phyloP scores from a whole-genome alignment of 2,113 vertebrate species.

The Dolichallabes microphthalmus region DNA sequence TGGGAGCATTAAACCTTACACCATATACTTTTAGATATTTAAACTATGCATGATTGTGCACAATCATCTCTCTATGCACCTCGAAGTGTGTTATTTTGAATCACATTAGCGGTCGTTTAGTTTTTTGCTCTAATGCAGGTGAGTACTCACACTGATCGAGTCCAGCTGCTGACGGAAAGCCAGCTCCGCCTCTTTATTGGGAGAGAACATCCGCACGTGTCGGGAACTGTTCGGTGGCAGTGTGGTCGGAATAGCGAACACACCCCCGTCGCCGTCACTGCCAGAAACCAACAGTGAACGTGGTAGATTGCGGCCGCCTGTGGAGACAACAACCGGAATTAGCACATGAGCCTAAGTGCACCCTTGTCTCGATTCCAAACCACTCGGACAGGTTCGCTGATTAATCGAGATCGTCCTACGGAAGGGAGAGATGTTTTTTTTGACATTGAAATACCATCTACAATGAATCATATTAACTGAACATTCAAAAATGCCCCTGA shows the following conservation, averaged over 20 bases:
- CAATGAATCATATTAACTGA: neutral
- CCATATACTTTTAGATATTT: neutral
- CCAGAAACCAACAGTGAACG: slow-evolving; percentile 82
- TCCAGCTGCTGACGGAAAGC: slow-evolving; percentile 90
- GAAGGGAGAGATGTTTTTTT: neutral
- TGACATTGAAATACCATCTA: slow-evolving; percentile 14
- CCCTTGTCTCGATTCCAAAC: neutral
- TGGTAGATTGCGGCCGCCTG: slow-evolving; percentile 84
- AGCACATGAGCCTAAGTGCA: neutral
- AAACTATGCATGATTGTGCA: no score
- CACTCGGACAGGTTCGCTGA: neutral
- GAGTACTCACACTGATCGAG: slow-evolving; percentile 87
- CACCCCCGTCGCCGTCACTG: slow-evolving; percentile 79
- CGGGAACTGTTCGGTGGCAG: slow-evolving; percentile 93
- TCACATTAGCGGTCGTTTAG: neutral
- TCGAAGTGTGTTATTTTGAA: neutral
- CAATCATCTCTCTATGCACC: neutral
- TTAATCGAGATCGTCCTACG: no score
- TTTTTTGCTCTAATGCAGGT: neutral
- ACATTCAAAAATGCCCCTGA: neutral
- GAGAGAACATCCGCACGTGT: slow-evolving; percentile 86
- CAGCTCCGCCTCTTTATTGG: slow-evolving; percentile 90
- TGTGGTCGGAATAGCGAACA: slow-evolving; percentile 93
- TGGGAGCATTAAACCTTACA: neutral
- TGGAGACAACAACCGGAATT: neutral